Conservation (phyloP, 2,113 vertebrate genomes). For the Dasyurus viverrinus region DNA sequence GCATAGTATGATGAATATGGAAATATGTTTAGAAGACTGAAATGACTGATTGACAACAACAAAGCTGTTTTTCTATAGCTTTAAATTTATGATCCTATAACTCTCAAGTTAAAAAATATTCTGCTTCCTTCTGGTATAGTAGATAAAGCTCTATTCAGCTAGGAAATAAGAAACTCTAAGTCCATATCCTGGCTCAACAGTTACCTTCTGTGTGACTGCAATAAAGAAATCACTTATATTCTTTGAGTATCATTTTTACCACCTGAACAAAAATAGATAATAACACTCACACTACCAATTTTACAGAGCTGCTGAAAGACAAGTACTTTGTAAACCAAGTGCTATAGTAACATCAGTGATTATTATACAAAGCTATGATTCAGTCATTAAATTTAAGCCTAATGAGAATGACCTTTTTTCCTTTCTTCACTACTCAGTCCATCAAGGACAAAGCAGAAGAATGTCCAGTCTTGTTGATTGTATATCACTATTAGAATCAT, state of each 20-base stretch:
- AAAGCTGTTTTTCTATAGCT: neutral
- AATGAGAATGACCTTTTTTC: neutral
- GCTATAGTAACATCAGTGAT: neutral
- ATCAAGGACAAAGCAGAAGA: neutral
- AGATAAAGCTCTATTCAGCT: neutral
- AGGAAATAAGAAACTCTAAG: neutral
- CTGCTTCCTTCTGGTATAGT: neutral
- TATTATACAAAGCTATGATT: conserved; percentile 23
- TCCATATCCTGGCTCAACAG: neutral
- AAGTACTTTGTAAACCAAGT: neutral
- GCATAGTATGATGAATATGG: too few species aligned
- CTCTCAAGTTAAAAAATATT: neutral
- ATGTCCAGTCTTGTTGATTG: neutral
- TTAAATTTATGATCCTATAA: neutral
- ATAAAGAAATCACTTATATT: neutral
- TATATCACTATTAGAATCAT: neutral
- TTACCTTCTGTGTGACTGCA: neutral
- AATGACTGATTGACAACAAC: neutral
- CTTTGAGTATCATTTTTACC: neutral
- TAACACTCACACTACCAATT: neutral
- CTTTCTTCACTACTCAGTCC: neutral
- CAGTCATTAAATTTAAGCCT: conserved; percentile 6
- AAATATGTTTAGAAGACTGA: neutral
- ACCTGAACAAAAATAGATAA: neutral
- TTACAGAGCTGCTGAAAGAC: neutral